Evolutionary conservation across 2,797 vertebrate genomes (phyloP).

Genomic region (Peromyscus aztecus): DNA sequence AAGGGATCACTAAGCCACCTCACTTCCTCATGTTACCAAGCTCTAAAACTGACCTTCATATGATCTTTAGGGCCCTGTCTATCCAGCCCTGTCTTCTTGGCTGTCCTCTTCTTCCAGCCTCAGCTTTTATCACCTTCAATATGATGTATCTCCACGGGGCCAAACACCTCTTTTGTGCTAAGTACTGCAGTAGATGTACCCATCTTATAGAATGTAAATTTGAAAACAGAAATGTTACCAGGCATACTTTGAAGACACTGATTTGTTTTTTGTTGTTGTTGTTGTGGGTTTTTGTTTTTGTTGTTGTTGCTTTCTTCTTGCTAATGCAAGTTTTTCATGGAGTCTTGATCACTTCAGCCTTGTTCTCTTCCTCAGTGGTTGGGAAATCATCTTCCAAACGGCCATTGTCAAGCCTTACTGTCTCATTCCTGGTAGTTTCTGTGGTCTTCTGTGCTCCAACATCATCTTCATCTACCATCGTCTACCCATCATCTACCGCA

Average conservation of each 20-base stretch:
- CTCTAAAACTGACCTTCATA: neutral
- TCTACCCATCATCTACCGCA: neutral
- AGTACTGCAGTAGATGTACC: neutral
- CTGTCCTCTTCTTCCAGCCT: neutral
- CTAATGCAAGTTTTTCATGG: neutral
- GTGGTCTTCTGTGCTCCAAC: neutral
- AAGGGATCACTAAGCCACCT: neutral
- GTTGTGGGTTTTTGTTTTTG: no score
- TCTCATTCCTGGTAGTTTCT: neutral
- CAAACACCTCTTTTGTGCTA: neutral
- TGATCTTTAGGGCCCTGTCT: neutral
- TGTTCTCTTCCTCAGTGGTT: neutral
- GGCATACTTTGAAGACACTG: neutral
- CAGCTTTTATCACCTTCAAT: neutral
- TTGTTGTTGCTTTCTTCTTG: neutral
- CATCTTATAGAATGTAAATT: neutral
- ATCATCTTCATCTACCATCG: neutral
- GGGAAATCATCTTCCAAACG: neutral
- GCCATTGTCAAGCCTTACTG: neutral
- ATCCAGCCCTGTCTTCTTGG: neutral
- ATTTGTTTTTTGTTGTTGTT: no score
- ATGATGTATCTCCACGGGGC: neutral
- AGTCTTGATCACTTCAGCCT: neutral
- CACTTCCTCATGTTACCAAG: conserved; percentile 35
- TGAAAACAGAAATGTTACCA: neutral